Conservation (phyloP, 2,113 vertebrate species). For the Pelmatolapia mariae region DNA sequence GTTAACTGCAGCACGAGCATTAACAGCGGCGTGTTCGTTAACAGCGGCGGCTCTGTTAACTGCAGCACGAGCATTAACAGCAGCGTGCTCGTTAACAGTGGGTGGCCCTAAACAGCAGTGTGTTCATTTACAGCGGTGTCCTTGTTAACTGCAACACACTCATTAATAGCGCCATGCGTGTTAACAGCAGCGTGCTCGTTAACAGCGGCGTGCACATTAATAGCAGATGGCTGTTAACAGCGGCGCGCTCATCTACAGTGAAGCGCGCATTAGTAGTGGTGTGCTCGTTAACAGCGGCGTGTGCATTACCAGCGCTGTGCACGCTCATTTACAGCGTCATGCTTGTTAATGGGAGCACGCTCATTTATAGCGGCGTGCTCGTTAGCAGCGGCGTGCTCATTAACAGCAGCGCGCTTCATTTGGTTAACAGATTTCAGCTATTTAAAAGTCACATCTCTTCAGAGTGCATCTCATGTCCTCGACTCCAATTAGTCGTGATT, state of each 20-base stretch:
- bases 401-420: neutral
- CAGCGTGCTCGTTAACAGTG: too few species aligned
- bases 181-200: too few species aligned
- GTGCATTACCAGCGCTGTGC: neutral
- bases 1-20: too few species aligned
- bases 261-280: neutral
- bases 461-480: neutral
- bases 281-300: neutral
- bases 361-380: neutral
- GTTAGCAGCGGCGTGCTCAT: neutral
- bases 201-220: fast-evolving
- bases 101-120: too few species aligned
- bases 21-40: neutral
- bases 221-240: neutral
- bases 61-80: too few species aligned
- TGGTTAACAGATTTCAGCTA: neutral
- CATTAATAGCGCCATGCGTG: too few species aligned
- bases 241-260: fast-evolving
- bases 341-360: neutral
- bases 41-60: too few species aligned
- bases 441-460: neutral
- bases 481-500: neutral
- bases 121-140: fast-evolving
- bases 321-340: neutral
- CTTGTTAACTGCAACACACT: too few species aligned